Evolutionary conservation across 2,113 vertebrate species (phyloP), one percentile per base, ranked within the genome.

Genomic region (Vulpes vulpes): DNA sequence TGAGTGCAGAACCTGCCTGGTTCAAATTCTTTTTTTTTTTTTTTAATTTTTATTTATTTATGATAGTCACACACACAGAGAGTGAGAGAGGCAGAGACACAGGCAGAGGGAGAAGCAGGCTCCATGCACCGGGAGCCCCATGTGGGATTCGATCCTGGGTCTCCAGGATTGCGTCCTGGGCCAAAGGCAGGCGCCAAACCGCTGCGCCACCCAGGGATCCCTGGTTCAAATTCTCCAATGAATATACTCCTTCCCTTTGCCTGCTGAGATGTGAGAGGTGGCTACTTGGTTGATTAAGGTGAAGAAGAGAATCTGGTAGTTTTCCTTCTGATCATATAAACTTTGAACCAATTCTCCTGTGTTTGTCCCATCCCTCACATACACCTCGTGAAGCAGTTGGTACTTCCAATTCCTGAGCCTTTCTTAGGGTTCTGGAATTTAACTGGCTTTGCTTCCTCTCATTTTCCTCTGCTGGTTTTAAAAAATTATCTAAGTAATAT

Each of bases 271-370:
- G 23, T 69, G 17, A 91, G 55, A 79, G 38, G 51, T 67, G n/a
- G 60, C 23, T 79, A 30, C 35, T 71, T 78, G 38, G 59, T 76
- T 76, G 49, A 84, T 15, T 35, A 57, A 76, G 20, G 9, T 49
- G 2, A 11, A 67, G 25, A 73, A 73, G 32, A 53, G 38, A 62
- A 57, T 71, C 17, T 62, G 64, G 30, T 79, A 23, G 35, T 53
- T 86, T 95, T 80, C 81, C 23, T 80, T 91, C 38, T 79, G 60
- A 88, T 73, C 55, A 85, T 71, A 62, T 60, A 67, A 84, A 67
- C 23, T 69, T 71, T 51, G 38, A 69, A 95, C 11, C 30, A 89
- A 55, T 79, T 74, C 30, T 79, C 49, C 51, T 69, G 2, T 49
- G 32, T 79, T 94, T n/a, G 27, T 32, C 57, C 67, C 79, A 64